These are phyloP conservation scores for Acleris sparsana DNA, from an alignment of 2,888 invertebrate genomes.

Conservation along the genomic window DNA sequence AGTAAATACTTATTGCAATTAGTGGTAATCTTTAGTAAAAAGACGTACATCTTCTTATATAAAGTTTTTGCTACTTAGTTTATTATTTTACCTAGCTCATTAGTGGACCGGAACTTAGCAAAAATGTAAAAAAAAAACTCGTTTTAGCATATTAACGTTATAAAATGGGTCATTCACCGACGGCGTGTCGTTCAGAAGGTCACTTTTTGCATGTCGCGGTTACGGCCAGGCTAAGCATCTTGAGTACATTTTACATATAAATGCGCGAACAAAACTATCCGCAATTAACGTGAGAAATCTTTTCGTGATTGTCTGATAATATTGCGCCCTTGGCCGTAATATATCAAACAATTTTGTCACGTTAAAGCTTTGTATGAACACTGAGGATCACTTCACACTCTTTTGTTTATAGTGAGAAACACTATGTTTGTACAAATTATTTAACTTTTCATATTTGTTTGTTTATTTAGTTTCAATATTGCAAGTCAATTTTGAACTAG, in stretches of 20 bases:
- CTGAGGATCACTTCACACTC: background rate
- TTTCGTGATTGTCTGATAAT: constrained; percentile 44
- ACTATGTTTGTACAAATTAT: too few species aligned
- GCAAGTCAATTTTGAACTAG: too few species aligned
- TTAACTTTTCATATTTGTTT: too few species aligned
- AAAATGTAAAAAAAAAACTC: constrained; percentile 19
- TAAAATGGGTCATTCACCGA: constrained; percentile 65
- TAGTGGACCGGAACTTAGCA: constrained; percentile 17
- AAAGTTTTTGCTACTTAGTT: background rate
- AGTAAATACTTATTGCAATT: constrained; percentile 9
- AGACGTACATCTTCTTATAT: background rate
- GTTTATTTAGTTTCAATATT: too few species aligned
- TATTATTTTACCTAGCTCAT: constrained; percentile 14
- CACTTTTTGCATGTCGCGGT: constrained; percentile 48
- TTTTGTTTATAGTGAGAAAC: too few species aligned
- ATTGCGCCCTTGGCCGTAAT: constrained; percentile 48
- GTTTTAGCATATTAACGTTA: constrained; percentile 35
- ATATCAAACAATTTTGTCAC: constrained; percentile 44
- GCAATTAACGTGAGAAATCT: constrained; percentile 44
- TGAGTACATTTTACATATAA: constrained; percentile 6
- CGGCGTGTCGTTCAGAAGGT: constrained; percentile 54
- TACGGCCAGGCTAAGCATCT: constrained; percentile 34
- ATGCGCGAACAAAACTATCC: constrained; percentile 36
- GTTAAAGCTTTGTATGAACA: background rate
- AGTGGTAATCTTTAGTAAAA: constrained; percentile 10